phyloP scores from a whole-genome alignment of 1,140 invertebrate genomes.

The Drosophila pectinifera region DNA sequence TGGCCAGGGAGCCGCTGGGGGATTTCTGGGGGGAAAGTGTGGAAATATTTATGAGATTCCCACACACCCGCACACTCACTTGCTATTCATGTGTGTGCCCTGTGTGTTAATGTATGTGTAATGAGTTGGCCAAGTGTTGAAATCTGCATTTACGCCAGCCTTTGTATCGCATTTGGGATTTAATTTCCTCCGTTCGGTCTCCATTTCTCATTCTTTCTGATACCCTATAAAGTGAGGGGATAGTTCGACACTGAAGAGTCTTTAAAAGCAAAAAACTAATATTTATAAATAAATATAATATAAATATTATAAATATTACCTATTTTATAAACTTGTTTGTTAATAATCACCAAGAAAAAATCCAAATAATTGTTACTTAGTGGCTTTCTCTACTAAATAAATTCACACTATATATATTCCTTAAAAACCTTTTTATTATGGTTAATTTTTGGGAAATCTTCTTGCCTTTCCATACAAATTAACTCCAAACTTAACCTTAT shows the following conservation, averaged over 20 bases:
- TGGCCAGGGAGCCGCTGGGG: background rate
- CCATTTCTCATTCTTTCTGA: background rate
- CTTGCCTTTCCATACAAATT: too few species aligned
- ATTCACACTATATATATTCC: too few species aligned
- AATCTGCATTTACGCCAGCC: conserved; percentile 73
- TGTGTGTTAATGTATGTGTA: conserved; percentile 51
- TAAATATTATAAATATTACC: too few species aligned
- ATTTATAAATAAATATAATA: background rate
- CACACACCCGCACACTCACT: conserved; percentile 11
- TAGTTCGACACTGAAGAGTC: background rate
- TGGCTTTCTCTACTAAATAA: too few species aligned
- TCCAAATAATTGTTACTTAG: too few species aligned
- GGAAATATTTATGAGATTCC: conserved; percentile 72
- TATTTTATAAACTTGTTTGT: too few species aligned
- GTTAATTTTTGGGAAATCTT: too few species aligned
- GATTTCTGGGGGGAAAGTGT: conserved; percentile 44
- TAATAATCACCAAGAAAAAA: too few species aligned
- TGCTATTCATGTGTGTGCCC: conserved; percentile 26
- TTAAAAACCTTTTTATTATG: too few species aligned
- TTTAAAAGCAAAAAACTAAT: too few species aligned
- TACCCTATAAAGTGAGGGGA: background rate
- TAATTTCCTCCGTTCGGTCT: conserved; percentile 1
- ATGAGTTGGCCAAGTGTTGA: conserved; percentile 68
- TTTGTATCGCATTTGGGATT: conserved; percentile 36
- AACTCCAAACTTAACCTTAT: too few species aligned